Percentiles rank a stretch among this genome's conserved stretches.
Conservation (phyloP, 2,113 vertebrate species). For the Cromileptes altivelis region DNA sequence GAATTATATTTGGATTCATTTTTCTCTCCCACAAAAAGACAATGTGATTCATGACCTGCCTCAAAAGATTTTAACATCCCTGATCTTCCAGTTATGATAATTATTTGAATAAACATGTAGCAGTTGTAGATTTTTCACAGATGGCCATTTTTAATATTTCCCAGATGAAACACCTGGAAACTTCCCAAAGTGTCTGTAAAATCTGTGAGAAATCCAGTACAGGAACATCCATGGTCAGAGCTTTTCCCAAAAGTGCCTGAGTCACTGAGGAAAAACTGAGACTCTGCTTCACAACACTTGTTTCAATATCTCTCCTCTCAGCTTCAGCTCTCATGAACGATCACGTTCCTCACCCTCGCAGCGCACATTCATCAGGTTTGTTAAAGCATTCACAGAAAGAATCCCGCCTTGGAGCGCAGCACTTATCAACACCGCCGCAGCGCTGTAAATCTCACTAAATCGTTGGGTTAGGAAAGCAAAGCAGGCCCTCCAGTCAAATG, state of each 20-base stretch:
- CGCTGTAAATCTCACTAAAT: constrained; percentile 68
- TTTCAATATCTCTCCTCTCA: constrained; percentile 46
- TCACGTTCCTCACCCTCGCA: not conserved
- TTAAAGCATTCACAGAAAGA: constrained; percentile 26
- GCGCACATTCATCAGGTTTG: not conserved
- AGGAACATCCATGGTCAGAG: constrained; percentile 38
- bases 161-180: constrained; percentile 62
- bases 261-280: constrained; percentile 36
- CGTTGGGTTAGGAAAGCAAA: constrained; percentile 46
- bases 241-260: constrained; percentile 38
- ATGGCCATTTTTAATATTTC: constrained; percentile 54
- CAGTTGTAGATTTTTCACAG: constrained; percentile 60
- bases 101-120: constrained; percentile 65
- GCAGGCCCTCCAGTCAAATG: constrained; percentile 48
- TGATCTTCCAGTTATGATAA: constrained; percentile 41
- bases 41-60: constrained; percentile 24
- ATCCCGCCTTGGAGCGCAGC: constrained; percentile 31
- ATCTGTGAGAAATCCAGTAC: constrained; percentile 56
- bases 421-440: constrained; percentile 65
- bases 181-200: constrained; percentile 51
- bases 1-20: not conserved
- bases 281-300: constrained; percentile 34
- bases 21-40: not conserved
- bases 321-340: constrained; percentile 12
- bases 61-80: not conserved